phyloP scores from a whole-genome alignment of 1,140 invertebrate species.

The Chymomyza costata region DNA sequence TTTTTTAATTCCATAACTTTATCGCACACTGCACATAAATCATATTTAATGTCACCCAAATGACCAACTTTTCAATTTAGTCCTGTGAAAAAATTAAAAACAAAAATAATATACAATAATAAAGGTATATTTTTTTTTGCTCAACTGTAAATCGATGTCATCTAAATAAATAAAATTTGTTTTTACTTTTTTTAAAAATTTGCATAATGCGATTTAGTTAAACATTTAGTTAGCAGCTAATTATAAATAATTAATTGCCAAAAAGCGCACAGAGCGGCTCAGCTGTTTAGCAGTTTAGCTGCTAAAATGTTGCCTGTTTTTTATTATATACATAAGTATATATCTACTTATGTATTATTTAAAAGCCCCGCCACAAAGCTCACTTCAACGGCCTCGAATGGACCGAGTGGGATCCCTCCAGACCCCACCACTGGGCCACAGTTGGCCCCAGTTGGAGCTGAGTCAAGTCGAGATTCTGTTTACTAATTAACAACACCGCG shows the following conservation, averaged over 20 bases:
- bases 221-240: conserved; percentile 58
- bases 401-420: no score
- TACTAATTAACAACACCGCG: conserved; percentile 47
- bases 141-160: no score
- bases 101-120: no score
- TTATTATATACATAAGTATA: no score
- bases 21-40: conserved; percentile 35
- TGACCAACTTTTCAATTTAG: conserved; percentile 45
- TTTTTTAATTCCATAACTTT: no score
- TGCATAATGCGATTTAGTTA: conserved; percentile 61
- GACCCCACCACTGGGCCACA: not conserved
- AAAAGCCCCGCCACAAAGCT: no score
- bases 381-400: no score
- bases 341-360: no score
- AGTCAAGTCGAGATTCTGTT: conserved; percentile 36
- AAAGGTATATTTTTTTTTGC: no score
- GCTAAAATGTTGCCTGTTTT: not conserved
- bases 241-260: conserved; percentile 62
- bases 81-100: no score
- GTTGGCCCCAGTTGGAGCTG: conserved; percentile 22
- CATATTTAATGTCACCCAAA: conserved; percentile 45
- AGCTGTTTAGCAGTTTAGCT: conserved; percentile 1
- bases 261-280: conserved; percentile 29
- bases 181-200: no score
- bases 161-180: no score